phyloP scores from a whole-genome alignment of 2,797 vertebrate genomes.

The Tauraco hartlaubi region DNA sequence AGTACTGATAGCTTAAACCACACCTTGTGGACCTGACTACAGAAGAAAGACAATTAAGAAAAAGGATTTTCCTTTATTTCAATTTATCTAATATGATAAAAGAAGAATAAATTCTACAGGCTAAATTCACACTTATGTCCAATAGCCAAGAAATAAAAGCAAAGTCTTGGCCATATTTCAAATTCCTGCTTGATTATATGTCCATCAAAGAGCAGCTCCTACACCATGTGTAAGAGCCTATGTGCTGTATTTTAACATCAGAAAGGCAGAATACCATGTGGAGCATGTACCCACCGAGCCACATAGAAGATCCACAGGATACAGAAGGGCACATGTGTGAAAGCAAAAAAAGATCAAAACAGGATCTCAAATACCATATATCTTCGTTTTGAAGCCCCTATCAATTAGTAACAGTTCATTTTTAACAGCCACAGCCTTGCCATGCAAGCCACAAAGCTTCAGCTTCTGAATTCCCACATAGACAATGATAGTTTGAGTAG shows the following conservation, averaged over 20 bases:
- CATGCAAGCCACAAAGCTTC: conserved; percentile 53
- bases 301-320: conserved; percentile 73
- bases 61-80: conserved; percentile 34
- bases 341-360: conserved; percentile 74
- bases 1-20: conserved; percentile 3
- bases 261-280: conserved; percentile 68
- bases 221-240: conserved; percentile 57
- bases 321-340: conserved; percentile 63
- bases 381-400: conserved; percentile 60
- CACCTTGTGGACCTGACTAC: conserved; percentile 14
- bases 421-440: conserved; percentile 42
- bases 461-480: conserved; percentile 47
- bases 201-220: conserved; percentile 63
- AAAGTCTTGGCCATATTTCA: conserved; percentile 70
- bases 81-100: conserved; percentile 33
- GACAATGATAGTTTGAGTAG: conserved; percentile 40
- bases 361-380: conserved; percentile 44
- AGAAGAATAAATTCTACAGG: conserved; percentile 48
- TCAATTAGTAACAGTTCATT: conserved; percentile 64
- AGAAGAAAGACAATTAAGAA: conserved; percentile 42
- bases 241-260: conserved; percentile 72
- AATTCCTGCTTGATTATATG: conserved; percentile 68
- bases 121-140: conserved; percentile 48
- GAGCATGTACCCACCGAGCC: conserved; percentile 68
- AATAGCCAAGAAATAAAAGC: conserved; percentile 67